Evolutionary conservation across 1,140 invertebrate genomes (phyloP), one percentile per base, ranked within the genome.

Genomic region (Bombus pascuorum): DNA sequence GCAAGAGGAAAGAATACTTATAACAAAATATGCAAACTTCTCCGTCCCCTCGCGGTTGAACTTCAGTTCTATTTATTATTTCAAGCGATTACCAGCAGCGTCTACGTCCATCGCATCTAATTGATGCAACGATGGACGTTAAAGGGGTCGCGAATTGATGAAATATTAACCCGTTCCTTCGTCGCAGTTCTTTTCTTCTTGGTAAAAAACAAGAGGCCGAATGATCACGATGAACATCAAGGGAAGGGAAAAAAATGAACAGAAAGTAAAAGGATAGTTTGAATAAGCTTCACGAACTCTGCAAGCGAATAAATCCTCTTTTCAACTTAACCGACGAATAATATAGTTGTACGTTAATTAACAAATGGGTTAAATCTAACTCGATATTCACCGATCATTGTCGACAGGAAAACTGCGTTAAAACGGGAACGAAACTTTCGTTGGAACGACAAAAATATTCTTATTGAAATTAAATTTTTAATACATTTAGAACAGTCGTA

Each of bases 111-210:
- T 34, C n/a, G 57, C 53, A 57, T 70, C 39, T 82, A 86, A 83
- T 83, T 82, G n/a, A 82, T 83, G 62, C 74, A 44, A 57, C 42
- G 81, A 34, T 78, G 62, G 37, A 59, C 37, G 37, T 74, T 44
- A 83, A 82, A 76, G 80, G 72, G 85, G 62, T 86, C 37, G 65
- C 37, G 80, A 71, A 44, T 82, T 37, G 72, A 83, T 86, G 85
- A 86, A 82, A 82, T 82, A 86, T 83, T 86, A 70, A 86, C 57
- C 59, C 65, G 65, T 82, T 86, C 74, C 59, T 71, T 70, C 53
- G 65, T 65, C 42, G 42, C 28, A 57, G 85, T 47, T 72, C 32
- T 59, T 57, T 68, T 47, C 28, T 81, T 62, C 44, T 47, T 85
- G 42, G 25, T 28, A n/a, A 57, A 71, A 72, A 71, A 81, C 32